A percentile compares a stretch with the other conserved stretches of the same genome.
phyloP scores from a whole-genome alignment of 53 echinoderm and acorn worm species.

The Mesocentrotus franciscanus region DNA sequence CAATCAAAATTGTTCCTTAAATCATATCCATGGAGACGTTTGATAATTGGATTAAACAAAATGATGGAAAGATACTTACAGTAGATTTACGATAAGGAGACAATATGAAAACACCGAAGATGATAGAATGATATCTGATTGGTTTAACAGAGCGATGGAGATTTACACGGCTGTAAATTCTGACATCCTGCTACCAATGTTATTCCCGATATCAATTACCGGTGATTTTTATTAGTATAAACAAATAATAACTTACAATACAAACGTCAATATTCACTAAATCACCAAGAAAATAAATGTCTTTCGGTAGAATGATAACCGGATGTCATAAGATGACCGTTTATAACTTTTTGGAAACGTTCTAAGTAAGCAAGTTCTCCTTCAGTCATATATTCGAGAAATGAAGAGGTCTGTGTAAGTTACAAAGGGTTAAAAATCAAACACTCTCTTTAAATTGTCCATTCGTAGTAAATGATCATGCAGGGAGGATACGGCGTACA shows the following conservation, averaged over 20 bases:
- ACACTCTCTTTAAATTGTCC: no score
- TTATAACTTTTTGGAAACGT: not conserved
- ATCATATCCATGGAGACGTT: not conserved
- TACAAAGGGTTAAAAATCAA: no score
- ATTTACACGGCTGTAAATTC: constrained; percentile 31
- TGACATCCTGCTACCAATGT: not conserved
- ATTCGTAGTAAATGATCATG: no score
- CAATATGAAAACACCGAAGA: constrained; percentile 8
- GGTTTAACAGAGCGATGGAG: not conserved
- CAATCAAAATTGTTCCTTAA: not conserved
- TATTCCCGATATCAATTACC: not conserved
- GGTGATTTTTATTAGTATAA: not conserved
- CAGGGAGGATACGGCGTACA: no score
- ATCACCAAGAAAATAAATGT: not conserved
- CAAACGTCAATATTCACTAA: constrained; percentile 4
- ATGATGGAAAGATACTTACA: not conserved
- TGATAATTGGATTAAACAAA: not conserved
- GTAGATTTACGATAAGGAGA: constrained; percentile 7
- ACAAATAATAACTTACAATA: constrained; percentile 8
- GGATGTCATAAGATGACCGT: constrained; percentile 10
- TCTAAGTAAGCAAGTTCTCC: not conserved
- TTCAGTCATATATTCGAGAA: no score
- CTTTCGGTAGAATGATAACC: not conserved
- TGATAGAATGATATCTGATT: not conserved
- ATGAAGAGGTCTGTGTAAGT: no score